phyloP scores from a whole-genome alignment of 2,113 vertebrate species.

The Poecile atricapillus region DNA sequence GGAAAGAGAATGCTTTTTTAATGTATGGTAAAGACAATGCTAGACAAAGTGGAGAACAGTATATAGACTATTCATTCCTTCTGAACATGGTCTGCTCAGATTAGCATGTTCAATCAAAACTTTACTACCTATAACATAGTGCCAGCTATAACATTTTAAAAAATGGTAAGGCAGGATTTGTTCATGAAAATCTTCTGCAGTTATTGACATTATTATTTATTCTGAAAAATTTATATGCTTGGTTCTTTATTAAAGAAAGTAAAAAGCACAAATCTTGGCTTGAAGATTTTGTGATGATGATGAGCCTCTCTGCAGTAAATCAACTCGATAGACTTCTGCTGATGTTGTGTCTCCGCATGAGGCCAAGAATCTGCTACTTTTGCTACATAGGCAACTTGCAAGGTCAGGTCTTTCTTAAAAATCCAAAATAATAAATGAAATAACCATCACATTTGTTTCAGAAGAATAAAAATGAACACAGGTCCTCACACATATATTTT shows the following conservation, averaged over 20 bases:
- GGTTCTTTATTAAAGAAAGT: not conserved
- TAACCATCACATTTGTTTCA: not conserved
- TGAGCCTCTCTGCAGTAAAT: not conserved
- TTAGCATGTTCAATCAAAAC: not conserved
- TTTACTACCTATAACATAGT: not conserved
- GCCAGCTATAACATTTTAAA: not conserved
- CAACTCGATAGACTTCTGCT: not conserved
- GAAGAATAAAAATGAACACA: not conserved
- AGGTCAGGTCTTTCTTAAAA: not conserved
- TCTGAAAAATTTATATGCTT: not conserved
- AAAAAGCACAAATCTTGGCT: not conserved
- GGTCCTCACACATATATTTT: not conserved
- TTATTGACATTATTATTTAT: slow-evolving; percentile 19
- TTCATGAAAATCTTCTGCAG: not conserved
- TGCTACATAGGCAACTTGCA: not conserved
- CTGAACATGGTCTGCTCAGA: not conserved
- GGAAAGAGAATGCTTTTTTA: not conserved
- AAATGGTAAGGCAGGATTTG: not conserved
- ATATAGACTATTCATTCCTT: not conserved
- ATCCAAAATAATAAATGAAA: not conserved
- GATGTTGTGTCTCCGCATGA: not conserved
- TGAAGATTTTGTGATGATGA: not conserved
- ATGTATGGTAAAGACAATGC: not conserved
- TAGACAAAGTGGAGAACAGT: not conserved
- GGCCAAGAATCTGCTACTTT: not conserved